Evolutionary conservation across 92 coral and sea anemone genomes (phyloP).

Genomic region (Actinernus sp.): DNA sequence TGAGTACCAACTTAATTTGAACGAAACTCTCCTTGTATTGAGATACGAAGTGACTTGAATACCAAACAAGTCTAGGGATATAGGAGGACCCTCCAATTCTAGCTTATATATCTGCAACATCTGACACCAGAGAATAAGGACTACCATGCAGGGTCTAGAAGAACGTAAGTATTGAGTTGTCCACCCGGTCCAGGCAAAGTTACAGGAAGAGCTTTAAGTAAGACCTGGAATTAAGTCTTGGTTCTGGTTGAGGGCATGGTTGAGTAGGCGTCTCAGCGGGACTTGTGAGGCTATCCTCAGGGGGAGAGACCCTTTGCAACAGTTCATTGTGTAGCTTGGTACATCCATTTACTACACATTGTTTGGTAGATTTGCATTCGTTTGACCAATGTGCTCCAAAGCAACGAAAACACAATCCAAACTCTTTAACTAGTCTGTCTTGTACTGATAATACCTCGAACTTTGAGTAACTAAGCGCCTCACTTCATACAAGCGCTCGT

Average conservation of each 20-base stretch:
- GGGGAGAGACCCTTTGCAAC: constrained; percentile 6
- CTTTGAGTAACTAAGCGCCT: too few species aligned
- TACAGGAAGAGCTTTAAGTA: too few species aligned
- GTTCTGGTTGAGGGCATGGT: too few species aligned
- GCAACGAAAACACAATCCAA: too few species aligned
- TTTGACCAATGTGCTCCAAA: too few species aligned
- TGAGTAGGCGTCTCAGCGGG: too few species aligned
- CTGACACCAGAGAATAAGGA: constrained; percentile 19
- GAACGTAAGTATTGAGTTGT: constrained; percentile 12
- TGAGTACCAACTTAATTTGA: background rate
- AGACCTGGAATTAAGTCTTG: too few species aligned
- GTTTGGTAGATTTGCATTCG: constrained; percentile 6
- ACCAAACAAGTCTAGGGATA: background rate
- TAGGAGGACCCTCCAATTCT: constrained; percentile 26
- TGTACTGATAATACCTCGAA: too few species aligned
- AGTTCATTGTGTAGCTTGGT: constrained; percentile 39
- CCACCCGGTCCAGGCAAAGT: too few species aligned
- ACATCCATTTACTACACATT: constrained; percentile 53
- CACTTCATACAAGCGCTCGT: constrained; percentile 22
- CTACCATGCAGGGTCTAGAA: constrained; percentile 47
- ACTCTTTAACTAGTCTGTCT: too few species aligned
- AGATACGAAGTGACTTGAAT: constrained; percentile 11
- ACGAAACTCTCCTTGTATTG: constrained; percentile 12
- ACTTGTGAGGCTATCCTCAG: too few species aligned
- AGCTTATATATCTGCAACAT: constrained; percentile 7